Base-by-base conservation (phyloP, 2,113 vertebrate genomes). In the Ondatra zibethicus region DNA sequence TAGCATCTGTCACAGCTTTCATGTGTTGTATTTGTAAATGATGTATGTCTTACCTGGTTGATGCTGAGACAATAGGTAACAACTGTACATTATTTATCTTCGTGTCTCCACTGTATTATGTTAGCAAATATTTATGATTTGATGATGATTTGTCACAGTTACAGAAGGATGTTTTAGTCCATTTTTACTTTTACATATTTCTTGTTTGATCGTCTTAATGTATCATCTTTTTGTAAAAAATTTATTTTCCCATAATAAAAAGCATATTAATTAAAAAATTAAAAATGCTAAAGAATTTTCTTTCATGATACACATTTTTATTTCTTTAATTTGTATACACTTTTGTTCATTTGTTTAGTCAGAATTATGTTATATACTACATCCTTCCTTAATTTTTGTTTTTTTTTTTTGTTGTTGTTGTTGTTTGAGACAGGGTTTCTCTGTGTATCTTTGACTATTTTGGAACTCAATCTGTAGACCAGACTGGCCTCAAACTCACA, bases 91-190 rank as follows among this genome's bases (percentile, higher is more conserved):
- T 88, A 58, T n/a, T 94, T 66, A 94, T 84, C 61, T 95, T 73
- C 58, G 1, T 94, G 27, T 96, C 33, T 88, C 50, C 73, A 72
- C 27, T 70, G 61, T 82, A 68, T 89, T 90, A 4, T 85, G 78
- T 90, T 90, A 90, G 76, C 85, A 94, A 96, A 77, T 92, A 92
- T 92, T 92, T 94, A 72, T 76, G 52, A 25, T 84, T 63, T 90
- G 75, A 36, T 70, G 81, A 93, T 87, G 47, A 90, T 77, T 92
- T 95, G 45, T 72, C 50, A 52, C 42, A 95, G 50, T 87, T 45
- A 70, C 19, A 93, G 4, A 66, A 68, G 80, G 90, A 31, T 84
- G 19, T 91, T 92, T 92, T 70, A 82, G 52, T 89, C 52, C 31
- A 39, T 92, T 93, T 96, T 88, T 78, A 78, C 52, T 73, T 50